Percentiles rank a stretch among this genome's conserved stretches.
phyloP scores from a whole-genome alignment of 2,888 invertebrate species.

The Phragmatobia fuliginosa region DNA sequence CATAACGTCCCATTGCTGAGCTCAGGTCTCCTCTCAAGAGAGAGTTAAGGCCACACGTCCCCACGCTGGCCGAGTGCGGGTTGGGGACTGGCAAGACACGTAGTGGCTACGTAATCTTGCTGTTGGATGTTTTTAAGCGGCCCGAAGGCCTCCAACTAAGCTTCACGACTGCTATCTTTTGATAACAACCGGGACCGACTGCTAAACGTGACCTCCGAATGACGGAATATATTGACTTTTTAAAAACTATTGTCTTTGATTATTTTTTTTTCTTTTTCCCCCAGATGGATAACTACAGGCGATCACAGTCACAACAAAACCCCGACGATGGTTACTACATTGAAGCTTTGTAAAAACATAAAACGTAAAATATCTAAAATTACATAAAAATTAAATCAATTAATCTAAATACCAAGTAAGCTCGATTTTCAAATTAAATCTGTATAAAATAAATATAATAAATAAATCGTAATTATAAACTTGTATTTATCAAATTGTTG shows the following conservation, averaged over 20 bases:
- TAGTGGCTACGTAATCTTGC: no score
- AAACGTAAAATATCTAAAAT: slow-evolving; percentile 36
- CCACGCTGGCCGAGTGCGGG: no score
- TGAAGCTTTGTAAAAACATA: slow-evolving; percentile 70
- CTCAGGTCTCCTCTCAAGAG: no score
- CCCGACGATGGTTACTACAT: slow-evolving; percentile 72
- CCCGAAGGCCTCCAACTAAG: no score
- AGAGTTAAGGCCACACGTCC: no score
- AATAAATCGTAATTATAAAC: slow-evolving; percentile 22
- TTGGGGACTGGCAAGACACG: no score
- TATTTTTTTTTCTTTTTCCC: slow-evolving; percentile 1
- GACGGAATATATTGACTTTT: neutral
- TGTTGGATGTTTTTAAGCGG: no score
- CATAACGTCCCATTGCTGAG: no score
- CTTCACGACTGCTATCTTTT: no score
- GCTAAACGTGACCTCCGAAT: no score
- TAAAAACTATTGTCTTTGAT: neutral
- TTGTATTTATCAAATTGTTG: slow-evolving; percentile 29
- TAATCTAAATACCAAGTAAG: slow-evolving; percentile 38
- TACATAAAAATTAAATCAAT: slow-evolving; percentile 33
- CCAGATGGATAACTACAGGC: slow-evolving; percentile 82
- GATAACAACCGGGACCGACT: no score
- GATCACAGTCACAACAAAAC: slow-evolving; percentile 73
- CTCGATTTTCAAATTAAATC: slow-evolving; percentile 37
- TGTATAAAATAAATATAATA: no score